Conservation (phyloP, 2,797 vertebrate genomes). For the Echeneis naucrates region DNA sequence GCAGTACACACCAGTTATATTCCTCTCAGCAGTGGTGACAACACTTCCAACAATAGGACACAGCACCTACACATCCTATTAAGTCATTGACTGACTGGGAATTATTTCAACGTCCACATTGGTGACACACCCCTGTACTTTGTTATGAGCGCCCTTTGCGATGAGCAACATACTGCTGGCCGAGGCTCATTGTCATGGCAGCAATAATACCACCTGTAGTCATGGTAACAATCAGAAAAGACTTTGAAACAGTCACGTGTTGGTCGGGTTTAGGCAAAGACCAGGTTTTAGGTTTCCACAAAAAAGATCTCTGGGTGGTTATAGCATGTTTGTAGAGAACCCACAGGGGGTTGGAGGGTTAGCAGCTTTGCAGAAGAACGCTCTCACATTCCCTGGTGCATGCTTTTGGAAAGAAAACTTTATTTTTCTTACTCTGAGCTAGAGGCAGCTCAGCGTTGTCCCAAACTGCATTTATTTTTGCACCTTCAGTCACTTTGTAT, state of each 20-base stretch:
- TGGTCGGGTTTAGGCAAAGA: neutral
- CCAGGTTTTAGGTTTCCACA: neutral
- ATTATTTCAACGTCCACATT: neutral
- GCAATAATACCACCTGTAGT: neutral
- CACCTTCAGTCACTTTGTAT: slow-evolving; percentile 1
- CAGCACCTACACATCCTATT: neutral
- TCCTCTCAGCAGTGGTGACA: neutral
- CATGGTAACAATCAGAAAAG: neutral
- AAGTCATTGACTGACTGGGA: neutral
- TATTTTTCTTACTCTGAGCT: neutral
- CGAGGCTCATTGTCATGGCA: neutral
- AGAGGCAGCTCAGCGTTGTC: neutral
- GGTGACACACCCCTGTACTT: neutral
- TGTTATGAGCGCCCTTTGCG: neutral
- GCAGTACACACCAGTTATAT: slow-evolving; percentile 2
- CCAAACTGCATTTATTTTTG: slow-evolving; percentile 3
- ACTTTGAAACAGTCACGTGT: neutral
- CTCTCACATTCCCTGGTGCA: neutral
- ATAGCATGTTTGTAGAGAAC: neutral
- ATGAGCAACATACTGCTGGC: too few relatives aligned
- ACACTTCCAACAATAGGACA: neutral
- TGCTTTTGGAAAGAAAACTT: neutral
- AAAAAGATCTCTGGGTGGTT: neutral
- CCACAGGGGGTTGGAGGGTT: too few relatives aligned
- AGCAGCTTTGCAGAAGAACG: neutral